Percentiles rank a stretch among this genome's conserved stretches.
Evolutionary conservation across 2,888 invertebrate species (phyloP).

Genomic region (Buathra laborator): DNA sequence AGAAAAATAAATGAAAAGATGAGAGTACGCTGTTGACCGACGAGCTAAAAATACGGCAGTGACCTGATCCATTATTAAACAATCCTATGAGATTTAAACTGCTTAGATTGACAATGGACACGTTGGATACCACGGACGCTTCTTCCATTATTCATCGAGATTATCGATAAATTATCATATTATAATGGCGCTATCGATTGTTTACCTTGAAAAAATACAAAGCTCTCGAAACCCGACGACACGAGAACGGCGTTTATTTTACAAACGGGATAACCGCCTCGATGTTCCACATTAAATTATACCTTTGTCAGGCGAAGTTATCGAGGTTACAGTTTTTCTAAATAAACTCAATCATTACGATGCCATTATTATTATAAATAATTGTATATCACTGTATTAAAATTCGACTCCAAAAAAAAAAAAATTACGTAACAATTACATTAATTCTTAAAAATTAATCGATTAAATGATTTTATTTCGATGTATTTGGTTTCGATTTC

Average conservation of each 20-base stretch:
- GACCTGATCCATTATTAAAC: slow-evolving; percentile 80
- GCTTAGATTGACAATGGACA: slow-evolving; percentile 81
- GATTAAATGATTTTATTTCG: too few relatives aligned
- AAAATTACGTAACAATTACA: too few relatives aligned
- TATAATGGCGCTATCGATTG: slow-evolving; percentile 78
- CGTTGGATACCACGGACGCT: slow-evolving; percentile 75
- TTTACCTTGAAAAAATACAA: slow-evolving; percentile 72
- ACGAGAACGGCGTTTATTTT: slow-evolving; percentile 21
- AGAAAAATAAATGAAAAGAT: slow-evolving; percentile 5
- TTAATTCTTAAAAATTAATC: too few relatives aligned
- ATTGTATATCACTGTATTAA: too few relatives aligned
- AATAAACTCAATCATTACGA: background rate
- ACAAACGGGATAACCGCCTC: slow-evolving; percentile 43
- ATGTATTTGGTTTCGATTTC: too few relatives aligned
- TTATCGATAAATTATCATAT: slow-evolving; percentile 83
- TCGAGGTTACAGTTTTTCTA: background rate
- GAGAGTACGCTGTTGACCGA: slow-evolving; percentile 62
- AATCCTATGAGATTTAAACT: slow-evolving; percentile 75
- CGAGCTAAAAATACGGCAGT: slow-evolving; percentile 1
- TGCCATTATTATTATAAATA: background rate
- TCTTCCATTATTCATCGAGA: slow-evolving; percentile 82
- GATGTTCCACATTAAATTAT: background rate
- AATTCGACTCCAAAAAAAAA: too few relatives aligned
- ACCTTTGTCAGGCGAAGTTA: background rate
- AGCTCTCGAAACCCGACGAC: slow-evolving; percentile 52